Conservation (phyloP, 2,888 invertebrate genomes). For the Pogonocherus hispidulus region DNA sequence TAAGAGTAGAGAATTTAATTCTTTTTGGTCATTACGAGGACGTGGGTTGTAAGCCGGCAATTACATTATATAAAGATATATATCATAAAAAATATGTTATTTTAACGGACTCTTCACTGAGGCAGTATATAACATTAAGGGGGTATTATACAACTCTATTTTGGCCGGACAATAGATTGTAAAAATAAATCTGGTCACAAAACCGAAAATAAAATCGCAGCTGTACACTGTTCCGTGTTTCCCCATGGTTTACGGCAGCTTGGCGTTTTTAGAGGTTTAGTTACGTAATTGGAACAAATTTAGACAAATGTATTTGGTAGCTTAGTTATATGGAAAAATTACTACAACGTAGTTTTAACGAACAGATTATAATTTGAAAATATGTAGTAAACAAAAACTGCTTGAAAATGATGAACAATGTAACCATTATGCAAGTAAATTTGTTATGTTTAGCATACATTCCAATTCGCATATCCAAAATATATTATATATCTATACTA, state of each 20-base stretch:
- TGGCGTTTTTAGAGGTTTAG: neutral
- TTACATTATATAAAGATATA: constrained; percentile 17
- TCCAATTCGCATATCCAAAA: too few species aligned
- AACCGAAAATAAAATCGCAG: neutral
- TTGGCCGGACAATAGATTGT: neutral
- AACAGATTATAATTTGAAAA: neutral
- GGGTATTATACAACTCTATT: neutral
- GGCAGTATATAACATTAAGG: neutral
- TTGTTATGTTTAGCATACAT: too few species aligned
- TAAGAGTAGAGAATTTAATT: constrained; percentile 23
- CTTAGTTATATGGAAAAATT: neutral
- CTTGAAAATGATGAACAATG: too few species aligned
- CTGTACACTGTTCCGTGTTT: neutral
- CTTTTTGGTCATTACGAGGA: constrained; percentile 21
- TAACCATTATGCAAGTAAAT: too few species aligned
- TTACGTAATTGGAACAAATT: neutral
- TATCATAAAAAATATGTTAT: constrained; percentile 12
- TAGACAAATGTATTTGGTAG: neutral
- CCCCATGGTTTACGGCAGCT: neutral
- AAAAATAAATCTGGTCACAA: neutral
- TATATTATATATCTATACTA: too few species aligned
- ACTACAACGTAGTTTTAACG: neutral
- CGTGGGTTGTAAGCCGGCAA: constrained; percentile 6
- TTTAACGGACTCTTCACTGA: constrained; percentile 9
- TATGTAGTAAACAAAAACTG: too few species aligned